Percentiles rank a stretch among this genome's conserved stretches.
Conservation (phyloP, 2,888 invertebrate species). For the Drosophila vallismaia region DNA sequence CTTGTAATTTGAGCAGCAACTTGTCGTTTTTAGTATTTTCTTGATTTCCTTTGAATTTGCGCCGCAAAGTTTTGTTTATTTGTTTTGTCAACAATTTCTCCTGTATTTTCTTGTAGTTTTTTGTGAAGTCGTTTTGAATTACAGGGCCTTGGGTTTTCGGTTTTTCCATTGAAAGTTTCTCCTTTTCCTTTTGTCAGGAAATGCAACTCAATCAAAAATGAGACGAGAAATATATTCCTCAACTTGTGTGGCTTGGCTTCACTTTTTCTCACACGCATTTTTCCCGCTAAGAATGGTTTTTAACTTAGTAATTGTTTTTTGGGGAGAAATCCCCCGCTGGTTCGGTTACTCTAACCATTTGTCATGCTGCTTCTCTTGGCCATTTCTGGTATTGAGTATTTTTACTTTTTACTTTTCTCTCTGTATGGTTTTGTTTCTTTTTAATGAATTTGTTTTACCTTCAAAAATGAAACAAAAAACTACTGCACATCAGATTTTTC, state of each 20-base stretch:
- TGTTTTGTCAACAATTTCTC: slow-evolving; percentile 72
- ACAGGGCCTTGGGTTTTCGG: slow-evolving; percentile 36
- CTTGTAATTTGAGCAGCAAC: slow-evolving; percentile 64
- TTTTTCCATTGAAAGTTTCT: slow-evolving; percentile 69
- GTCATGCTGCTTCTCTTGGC: slow-evolving; percentile 56
- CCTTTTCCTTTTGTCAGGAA: slow-evolving; percentile 57
- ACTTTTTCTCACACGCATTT: slow-evolving; percentile 71
- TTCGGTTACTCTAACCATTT: slow-evolving; percentile 61
- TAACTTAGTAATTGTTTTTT: slow-evolving; percentile 29
- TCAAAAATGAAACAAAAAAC: slow-evolving; percentile 41
- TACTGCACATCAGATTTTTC: slow-evolving; percentile 35
- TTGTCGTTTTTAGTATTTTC: slow-evolving; percentile 47
- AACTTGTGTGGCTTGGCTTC: slow-evolving; percentile 66
- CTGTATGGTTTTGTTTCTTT: slow-evolving; percentile 28
- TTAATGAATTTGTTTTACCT: slow-evolving; percentile 70
- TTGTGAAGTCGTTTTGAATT: slow-evolving; percentile 66
- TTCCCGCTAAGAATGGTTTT: slow-evolving; percentile 62
- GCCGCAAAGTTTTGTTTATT: slow-evolving; percentile 67
- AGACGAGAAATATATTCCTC: slow-evolving; percentile 12
- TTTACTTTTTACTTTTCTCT: slow-evolving; percentile 40
- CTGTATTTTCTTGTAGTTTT: slow-evolving; percentile 9
- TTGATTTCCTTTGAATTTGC: slow-evolving; percentile 68
- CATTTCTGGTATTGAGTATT: no score
- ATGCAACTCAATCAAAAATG: slow-evolving; percentile 70
- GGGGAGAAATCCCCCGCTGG: slow-evolving; percentile 47